Evolutionary conservation across 2,888 invertebrate species (phyloP).

Genomic region (Napeogenes inachia): DNA sequence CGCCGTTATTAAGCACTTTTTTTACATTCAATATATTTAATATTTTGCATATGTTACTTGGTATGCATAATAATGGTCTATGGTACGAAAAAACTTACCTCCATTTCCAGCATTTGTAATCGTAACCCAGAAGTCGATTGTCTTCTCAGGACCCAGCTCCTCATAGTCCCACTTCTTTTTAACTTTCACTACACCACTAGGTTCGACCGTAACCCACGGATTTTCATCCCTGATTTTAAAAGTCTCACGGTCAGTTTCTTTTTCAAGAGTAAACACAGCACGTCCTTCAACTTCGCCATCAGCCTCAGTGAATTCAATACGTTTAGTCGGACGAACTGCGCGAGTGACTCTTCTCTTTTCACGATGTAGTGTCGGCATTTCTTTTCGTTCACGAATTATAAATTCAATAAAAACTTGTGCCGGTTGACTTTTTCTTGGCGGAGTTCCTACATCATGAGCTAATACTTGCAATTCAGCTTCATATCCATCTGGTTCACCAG

Average conservation of each 20-base stretch:
- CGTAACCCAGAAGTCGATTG: conserved; percentile 97
- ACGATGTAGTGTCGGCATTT: conserved; percentile 81
- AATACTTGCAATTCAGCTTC: conserved; percentile 85
- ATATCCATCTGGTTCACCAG: conserved; percentile 84
- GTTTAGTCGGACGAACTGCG: conserved; percentile 95
- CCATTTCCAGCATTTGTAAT: conserved; percentile 93
- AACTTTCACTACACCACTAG: conserved; percentile 93
- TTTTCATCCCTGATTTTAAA: conserved; percentile 96
- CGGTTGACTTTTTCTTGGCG: conserved; percentile 83
- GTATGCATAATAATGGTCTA: neutral
- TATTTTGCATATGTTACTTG: neutral
- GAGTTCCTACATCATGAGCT: conserved; percentile 88
- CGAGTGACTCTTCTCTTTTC: conserved; percentile 89
- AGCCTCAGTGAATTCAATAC: conserved; percentile 93
- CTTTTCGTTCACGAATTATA: conserved; percentile 75
- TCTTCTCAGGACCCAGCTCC: conserved; percentile 94
- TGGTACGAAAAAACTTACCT: conserved; percentile 78
- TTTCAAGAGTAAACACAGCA: conserved; percentile 92
- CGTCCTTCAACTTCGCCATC: conserved; percentile 93
- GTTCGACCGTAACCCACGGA: conserved; percentile 95
- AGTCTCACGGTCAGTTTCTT: conserved; percentile 93
- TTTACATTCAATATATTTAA: too few species aligned
- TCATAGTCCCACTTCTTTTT: conserved; percentile 99
- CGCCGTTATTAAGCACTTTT: too few species aligned
- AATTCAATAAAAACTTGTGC: conserved; percentile 88